Evolutionary conservation across 2,888 invertebrate genomes (phyloP), one percentile per base, ranked within the genome.

Genomic region (Drosophila flavopinicola): DNA sequence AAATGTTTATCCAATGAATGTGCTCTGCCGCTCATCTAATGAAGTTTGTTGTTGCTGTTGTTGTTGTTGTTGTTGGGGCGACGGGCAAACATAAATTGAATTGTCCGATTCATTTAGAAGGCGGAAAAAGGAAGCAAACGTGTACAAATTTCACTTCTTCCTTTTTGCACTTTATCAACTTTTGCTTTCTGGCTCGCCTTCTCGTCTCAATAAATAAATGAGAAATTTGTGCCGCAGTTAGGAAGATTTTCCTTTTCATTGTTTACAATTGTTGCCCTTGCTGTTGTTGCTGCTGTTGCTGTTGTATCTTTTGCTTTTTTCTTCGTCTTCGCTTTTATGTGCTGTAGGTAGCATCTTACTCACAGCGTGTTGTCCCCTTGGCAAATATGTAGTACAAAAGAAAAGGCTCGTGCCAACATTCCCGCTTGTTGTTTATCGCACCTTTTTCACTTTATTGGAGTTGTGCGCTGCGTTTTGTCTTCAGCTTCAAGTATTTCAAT

Each of bases 381-480:
- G 42, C 38, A 47, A 54, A 73, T 68, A 5, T 20, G 27, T 13
- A 13, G 17, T 0, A 5, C 7, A 35, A n/a, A 66, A 63, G 51
- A 56, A 48, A 76, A 66, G 60, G 75, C 57, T 39, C 65, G 41
- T 42, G 23, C 33, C 13, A 52, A 54, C 30, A 61, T 56, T 49
- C 54, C 42, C 61, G 75, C 67, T 82, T 68, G 67, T 78, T 80
- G 85, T 80, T 80, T 87, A 85, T 80, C 83, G 85, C 85, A 80
- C 80, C 80, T 80, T 80, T 86, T 85, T 80, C 85, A 71, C 85
- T 80, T 80, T 87, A 87, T 87, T 85, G 80, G 85, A 85, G 85
- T 82, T 78, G 64, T 78, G 66, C 66, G 52, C 56, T 52, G 47
- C 47, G 49, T 49, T 64, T 65, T 71, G 57, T 75, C 75, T 75